These are phyloP conservation scores for Caranx ignobilis DNA, from an alignment of 2,113 vertebrate genomes.

Conservation along the genomic window DNA sequence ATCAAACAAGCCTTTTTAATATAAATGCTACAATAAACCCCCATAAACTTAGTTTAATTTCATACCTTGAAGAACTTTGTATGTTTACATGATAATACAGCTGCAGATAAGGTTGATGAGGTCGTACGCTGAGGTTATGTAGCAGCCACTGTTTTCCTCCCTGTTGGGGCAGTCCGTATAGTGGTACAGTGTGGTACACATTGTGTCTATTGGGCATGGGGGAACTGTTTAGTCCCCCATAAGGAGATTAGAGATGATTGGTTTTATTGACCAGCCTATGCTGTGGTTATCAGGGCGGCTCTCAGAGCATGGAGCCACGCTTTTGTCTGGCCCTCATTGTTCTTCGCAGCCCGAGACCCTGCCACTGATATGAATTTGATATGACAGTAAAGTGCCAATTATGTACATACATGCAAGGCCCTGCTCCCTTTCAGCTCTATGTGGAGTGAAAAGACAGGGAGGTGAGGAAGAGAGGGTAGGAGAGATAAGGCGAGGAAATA, in stretches of 20 bases:
- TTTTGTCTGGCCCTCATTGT: constrained; percentile 78
- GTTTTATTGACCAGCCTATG: constrained; percentile 85
- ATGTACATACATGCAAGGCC: constrained; percentile 76
- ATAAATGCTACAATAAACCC: constrained; percentile 17
- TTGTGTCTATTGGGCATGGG: constrained; percentile 63
- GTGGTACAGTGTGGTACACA: constrained; percentile 48
- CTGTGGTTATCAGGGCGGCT: constrained; percentile 81
- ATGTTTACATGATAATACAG: constrained; percentile 21
- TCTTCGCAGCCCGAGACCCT: constrained; percentile 56
- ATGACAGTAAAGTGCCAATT: constrained; percentile 86
- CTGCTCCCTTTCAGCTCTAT: constrained; percentile 64
- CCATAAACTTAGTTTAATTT: constrained; percentile 14
- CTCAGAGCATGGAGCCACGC: constrained; percentile 66
- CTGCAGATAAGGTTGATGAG: constrained; percentile 35
- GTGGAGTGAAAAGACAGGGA: constrained; percentile 48
- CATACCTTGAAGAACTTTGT: background rate
- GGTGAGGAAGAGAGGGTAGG: constrained; percentile 45
- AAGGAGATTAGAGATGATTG: constrained; percentile 86
- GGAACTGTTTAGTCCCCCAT: constrained; percentile 72
- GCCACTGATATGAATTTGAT: constrained; percentile 84
- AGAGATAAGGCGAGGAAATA: constrained; percentile 61
- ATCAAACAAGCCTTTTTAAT: background rate
- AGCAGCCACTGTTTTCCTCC: constrained; percentile 49
- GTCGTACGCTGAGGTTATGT: constrained; percentile 26
- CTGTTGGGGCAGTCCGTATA: constrained; percentile 7